Evolutionary conservation across 1,140 invertebrate genomes (phyloP), one percentile per base, ranked within the genome.

Genomic region (Melitaea cinxia): DNA sequence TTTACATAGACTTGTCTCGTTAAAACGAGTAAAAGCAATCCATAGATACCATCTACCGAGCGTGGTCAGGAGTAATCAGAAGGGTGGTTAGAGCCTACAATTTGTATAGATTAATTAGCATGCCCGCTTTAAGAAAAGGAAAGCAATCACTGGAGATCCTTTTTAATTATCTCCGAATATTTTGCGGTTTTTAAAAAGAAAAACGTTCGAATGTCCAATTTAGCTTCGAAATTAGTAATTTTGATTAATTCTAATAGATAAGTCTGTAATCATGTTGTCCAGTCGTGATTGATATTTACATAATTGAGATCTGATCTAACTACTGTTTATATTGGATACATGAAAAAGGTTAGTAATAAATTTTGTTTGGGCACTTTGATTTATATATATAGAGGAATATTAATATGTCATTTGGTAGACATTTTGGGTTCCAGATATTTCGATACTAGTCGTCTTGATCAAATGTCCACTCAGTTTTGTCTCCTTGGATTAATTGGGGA

Each of bases 51-150:
- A 45, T 45, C 39, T 14, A 47, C 14, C 21, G 33, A 47, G 28
- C 19, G 61, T 28, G 70, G 70, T 72, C 54, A 68, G 61, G 74
- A 53, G 74, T 72, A 83, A 86, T 84, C 76, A 78, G 72, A 65
- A 68, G 61, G 60, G 68, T 59, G 78, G 73, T 73, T 68, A 63
- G 72, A 75, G 58, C 78, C 72, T 64, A 73, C 68, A 73, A 81
- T 82, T 82, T 79, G 76, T 83, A 79, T 77, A 63, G 75, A 75
- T 83, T 82, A 79, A 84, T 84, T 86, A 83, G 75, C 72, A 73
- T 76, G 70, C 62, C 64, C 71, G 71, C 72, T 53, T 72, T 62
- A 74, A 75, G 21, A 55, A 67, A 65, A 67, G 68, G 62, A 60
- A 72, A 80, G 72, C 71, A 80, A 77, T 78, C 73, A 81, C 61